phyloP scores from a whole-genome alignment of 1,140 invertebrate genomes.

The Phthorimaea operculella region DNA sequence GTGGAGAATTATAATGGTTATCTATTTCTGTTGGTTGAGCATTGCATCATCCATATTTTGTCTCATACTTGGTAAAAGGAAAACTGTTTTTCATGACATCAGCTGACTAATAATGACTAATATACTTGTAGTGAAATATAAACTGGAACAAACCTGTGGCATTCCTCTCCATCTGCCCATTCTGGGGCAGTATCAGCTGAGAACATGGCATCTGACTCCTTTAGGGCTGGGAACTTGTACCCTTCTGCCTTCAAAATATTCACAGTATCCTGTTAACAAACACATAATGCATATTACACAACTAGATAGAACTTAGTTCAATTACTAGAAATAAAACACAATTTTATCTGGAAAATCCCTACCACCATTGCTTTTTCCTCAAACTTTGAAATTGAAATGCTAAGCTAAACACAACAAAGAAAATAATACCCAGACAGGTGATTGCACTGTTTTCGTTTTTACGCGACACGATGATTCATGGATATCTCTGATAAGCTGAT shows the following conservation, averaged over 20 bases:
- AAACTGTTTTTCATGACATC: too few relatives aligned
- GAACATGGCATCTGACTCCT: slow-evolving; percentile 99
- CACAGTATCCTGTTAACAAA: slow-evolving; percentile 83
- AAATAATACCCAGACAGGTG: neutral
- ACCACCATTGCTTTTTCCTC: too few relatives aligned
- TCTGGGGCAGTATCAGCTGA: slow-evolving; percentile 95
- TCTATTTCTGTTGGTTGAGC: too few relatives aligned
- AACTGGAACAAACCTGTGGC: slow-evolving; percentile 72
- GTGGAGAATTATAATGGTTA: too few relatives aligned
- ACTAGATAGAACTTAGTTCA: neutral
- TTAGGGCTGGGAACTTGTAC: slow-evolving; percentile 90
- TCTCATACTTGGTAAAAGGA: too few relatives aligned
- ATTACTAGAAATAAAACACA: too few relatives aligned
- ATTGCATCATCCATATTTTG: too few relatives aligned
- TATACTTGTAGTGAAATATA: neutral
- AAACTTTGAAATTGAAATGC: too few relatives aligned
- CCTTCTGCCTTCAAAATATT: slow-evolving; percentile 95
- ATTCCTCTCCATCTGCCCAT: slow-evolving; percentile 96
- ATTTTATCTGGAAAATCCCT: too few relatives aligned
- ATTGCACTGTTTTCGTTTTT: slow-evolving; percentile 3
- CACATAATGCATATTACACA: slow-evolving; percentile 1
- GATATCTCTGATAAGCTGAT: neutral
- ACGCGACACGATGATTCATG: slow-evolving; percentile 1
- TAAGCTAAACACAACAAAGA: neutral
- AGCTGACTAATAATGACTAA: neutral